phyloP scores from a whole-genome alignment of 2,888 invertebrate species.

The Meghimatium bilineatum region DNA sequence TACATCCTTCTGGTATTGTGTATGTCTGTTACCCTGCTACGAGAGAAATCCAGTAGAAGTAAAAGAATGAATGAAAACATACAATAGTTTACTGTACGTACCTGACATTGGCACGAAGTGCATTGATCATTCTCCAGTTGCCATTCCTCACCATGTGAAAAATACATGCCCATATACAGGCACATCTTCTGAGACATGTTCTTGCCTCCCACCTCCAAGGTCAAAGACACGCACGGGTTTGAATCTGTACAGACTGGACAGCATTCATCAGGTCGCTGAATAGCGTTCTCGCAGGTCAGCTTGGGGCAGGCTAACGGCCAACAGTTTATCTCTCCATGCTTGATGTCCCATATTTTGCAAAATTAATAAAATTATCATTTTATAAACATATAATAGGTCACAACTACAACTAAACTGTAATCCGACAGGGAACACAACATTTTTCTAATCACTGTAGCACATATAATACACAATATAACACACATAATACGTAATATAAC shows the following conservation, averaged over 20 bases:
- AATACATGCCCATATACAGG: conserved; percentile 57
- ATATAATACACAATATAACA: too few relatives aligned
- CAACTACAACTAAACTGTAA: too few relatives aligned
- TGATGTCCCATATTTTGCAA: too few relatives aligned
- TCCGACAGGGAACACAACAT: too few relatives aligned
- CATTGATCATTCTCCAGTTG: conserved; percentile 67
- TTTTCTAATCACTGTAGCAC: too few relatives aligned
- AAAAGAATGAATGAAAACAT: too few relatives aligned
- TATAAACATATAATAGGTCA: not conserved
- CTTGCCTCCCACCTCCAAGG: conserved; percentile 59
- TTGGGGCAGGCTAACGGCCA: conserved; percentile 91
- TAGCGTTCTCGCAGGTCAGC: conserved; percentile 82
- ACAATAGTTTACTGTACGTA: conserved; percentile 52
- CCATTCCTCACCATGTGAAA: conserved; percentile 63
- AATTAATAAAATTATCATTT: not conserved
- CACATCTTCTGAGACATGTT: conserved; percentile 60
- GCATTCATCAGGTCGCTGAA: conserved; percentile 84
- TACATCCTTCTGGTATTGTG: too few relatives aligned
- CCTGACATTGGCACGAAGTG: conserved; percentile 73
- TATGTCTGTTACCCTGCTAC: too few relatives aligned
- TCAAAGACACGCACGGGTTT: conserved; percentile 62
- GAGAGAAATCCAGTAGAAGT: too few relatives aligned
- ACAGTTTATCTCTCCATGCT: conserved; percentile 92
- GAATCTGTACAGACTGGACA: conserved; percentile 84
- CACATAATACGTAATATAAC: too few relatives aligned